phyloP scores from a whole-genome alignment of 1,140 invertebrate genomes.

The Sinella curviseta region DNA sequence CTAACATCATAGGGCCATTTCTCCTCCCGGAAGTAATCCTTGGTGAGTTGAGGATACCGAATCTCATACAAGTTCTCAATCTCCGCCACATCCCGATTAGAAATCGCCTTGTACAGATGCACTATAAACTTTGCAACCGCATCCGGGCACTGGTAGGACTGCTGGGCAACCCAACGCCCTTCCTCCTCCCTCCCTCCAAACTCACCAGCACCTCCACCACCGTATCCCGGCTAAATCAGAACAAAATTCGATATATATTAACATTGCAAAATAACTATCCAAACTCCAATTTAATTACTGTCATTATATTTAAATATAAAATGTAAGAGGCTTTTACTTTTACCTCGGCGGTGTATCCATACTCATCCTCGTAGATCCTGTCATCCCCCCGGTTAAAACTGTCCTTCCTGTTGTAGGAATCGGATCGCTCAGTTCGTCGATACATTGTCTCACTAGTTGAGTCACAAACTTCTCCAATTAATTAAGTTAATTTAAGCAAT shows the following conservation, averaged over 20 bases:
- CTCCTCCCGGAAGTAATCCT: constrained; percentile 49
- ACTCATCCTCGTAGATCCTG: constrained; percentile 39
- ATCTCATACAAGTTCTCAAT: constrained; percentile 50
- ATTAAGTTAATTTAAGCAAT: background rate
- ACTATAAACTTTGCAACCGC: constrained; percentile 48
- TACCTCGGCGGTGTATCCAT: constrained; percentile 33
- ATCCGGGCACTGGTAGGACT: constrained; percentile 44
- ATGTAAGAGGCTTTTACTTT: background rate
- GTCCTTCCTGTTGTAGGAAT: constrained; percentile 29
- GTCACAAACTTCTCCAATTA: background rate
- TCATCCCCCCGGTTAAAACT: constrained; percentile 33
- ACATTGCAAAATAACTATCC: constrained; percentile 9
- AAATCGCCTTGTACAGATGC: constrained; percentile 48
- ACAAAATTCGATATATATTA: background rate
- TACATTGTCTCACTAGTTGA: constrained; percentile 19
- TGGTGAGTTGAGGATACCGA: constrained; percentile 46
- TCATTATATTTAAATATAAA: background rate
- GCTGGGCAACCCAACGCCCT: background rate
- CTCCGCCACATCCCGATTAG: constrained; percentile 44
- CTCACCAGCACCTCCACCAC: background rate
- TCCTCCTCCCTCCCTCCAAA: background rate
- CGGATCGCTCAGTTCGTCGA: background rate
- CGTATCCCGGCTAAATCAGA: background rate
- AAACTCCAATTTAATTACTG: background rate
- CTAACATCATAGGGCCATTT: constrained; percentile 46